Percentiles rank a stretch among this genome's conserved stretches.
phyloP scores from a whole-genome alignment of 2,888 invertebrate genomes.

The Merodon equestris region DNA sequence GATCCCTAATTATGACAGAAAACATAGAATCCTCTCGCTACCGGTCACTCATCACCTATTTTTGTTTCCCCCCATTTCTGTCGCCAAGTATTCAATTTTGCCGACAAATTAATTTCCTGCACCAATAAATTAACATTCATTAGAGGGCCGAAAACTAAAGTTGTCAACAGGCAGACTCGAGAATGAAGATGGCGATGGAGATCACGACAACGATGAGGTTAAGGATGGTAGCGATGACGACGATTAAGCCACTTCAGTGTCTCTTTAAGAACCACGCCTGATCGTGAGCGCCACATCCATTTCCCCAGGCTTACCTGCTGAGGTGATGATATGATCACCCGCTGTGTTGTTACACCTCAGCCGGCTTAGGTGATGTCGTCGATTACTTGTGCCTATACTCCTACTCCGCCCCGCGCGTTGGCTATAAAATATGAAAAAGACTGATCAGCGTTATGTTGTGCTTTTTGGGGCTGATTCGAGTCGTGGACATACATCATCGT shows the following conservation, averaged over 20 bases:
- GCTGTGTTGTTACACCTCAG: conserved; percentile 63
- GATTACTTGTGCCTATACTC: conserved; percentile 1
- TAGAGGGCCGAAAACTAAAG: conserved; percentile 44
- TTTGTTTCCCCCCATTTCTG: conserved; percentile 3
- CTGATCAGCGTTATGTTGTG: conserved; percentile 61
- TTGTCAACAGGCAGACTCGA: conserved; percentile 9
- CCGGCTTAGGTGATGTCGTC: conserved; percentile 34
- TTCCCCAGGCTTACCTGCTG: conserved; percentile 49
- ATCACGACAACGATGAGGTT: not conserved
- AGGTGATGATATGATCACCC: conserved; percentile 64
- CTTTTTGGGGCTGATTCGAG: not conserved
- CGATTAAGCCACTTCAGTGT: conserved; percentile 19
- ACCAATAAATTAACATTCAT: conserved; percentile 65
- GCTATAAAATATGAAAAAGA: conserved; percentile 54
- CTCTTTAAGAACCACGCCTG: conserved; percentile 35
- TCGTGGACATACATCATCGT: conserved; percentile 52
- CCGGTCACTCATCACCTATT: conserved; percentile 26
- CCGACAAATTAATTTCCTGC: conserved; percentile 57
- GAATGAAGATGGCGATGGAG: conserved; percentile 15
- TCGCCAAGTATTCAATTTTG: conserved; percentile 4
- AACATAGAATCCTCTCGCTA: conserved; percentile 39
- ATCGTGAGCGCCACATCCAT: conserved; percentile 14
- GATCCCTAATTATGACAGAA: conserved; percentile 52
- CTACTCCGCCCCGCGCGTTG: too few species aligned
- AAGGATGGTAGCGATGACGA: conserved; percentile 11